These are phyloP conservation scores for Chironomus tentans DNA, from an alignment of 2,888 invertebrate genomes.

Conservation along the genomic window DNA sequence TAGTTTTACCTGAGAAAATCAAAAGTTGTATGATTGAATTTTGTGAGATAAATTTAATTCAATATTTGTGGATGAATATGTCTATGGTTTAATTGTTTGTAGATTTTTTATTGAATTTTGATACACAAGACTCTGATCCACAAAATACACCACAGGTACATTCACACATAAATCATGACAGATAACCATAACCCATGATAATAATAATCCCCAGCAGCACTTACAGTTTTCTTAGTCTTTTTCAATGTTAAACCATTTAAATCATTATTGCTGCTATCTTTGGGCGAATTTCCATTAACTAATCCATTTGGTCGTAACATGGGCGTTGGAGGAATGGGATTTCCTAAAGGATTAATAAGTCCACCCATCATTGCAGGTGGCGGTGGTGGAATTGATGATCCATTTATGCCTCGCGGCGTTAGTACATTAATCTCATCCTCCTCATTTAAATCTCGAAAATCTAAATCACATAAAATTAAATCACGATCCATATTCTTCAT, in stretches of 20 bases:
- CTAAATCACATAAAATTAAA: constrained; percentile 83
- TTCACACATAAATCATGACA: too few relatives aligned
- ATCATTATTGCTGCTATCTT: constrained; percentile 29
- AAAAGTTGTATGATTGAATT: too few relatives aligned
- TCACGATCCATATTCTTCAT: constrained; percentile 65
- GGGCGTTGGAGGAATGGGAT: constrained; percentile 37
- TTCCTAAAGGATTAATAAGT: constrained; percentile 29
- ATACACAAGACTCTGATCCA: too few relatives aligned
- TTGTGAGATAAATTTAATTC: background rate
- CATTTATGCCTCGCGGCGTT: constrained; percentile 55
- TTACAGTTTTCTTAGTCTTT: constrained; percentile 89
- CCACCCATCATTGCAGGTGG: constrained; percentile 49
- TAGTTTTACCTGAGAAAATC: constrained; percentile 51
- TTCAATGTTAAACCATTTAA: constrained; percentile 49
- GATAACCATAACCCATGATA: too few relatives aligned
- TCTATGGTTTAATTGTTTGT: background rate
- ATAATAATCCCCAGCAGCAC: background rate
- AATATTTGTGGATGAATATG: background rate
- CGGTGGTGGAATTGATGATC: constrained; percentile 68
- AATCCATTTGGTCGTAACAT: background rate
- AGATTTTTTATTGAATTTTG: background rate
- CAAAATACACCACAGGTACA: too few relatives aligned
- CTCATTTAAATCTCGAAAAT: constrained; percentile 85
- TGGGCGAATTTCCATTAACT: constrained; percentile 8
- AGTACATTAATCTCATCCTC: constrained; percentile 79